Conservation (phyloP, 2,797 vertebrate genomes). For the Arrhamphus sclerolepis region DNA sequence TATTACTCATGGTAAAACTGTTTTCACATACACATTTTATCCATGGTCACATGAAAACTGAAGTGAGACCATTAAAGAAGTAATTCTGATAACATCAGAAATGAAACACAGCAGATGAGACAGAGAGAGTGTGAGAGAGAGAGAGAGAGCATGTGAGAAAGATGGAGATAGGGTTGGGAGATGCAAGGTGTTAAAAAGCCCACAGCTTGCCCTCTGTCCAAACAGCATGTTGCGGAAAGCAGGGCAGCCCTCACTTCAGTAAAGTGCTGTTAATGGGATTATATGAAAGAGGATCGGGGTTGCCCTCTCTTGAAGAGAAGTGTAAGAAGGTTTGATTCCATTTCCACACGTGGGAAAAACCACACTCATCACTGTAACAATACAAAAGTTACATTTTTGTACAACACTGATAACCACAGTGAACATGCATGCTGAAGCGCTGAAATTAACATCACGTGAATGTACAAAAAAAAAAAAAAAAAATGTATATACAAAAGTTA, state of each 20-base stretch:
- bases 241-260: constrained; percentile 44
- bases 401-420: too few relatives aligned
- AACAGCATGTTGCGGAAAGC: constrained; percentile 39
- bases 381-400: constrained; percentile 15
- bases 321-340: constrained; percentile 53
- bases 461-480: too few relatives aligned
- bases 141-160: not conserved
- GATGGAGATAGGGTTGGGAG: not conserved
- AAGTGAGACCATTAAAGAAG: not conserved
- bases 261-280: constrained; percentile 73
- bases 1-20: not conserved
- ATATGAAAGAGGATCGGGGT: constrained; percentile 39
- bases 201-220: constrained; percentile 45
- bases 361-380: constrained; percentile 16
- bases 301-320: constrained; percentile 25
- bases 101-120: not conserved
- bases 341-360: constrained; percentile 57
- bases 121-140: not conserved
- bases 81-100: too few relatives aligned
- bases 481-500: too few relatives aligned
- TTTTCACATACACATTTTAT: not conserved
- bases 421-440: not conserved
- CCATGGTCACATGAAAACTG: not conserved
- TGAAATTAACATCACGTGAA: not conserved
- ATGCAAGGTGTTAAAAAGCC: constrained; percentile 57